A percentile compares a stretch with the other conserved stretches of the same genome.
phyloP scores from a whole-genome alignment of 2,888 invertebrate genomes.

The Nemapogon koenigi region DNA sequence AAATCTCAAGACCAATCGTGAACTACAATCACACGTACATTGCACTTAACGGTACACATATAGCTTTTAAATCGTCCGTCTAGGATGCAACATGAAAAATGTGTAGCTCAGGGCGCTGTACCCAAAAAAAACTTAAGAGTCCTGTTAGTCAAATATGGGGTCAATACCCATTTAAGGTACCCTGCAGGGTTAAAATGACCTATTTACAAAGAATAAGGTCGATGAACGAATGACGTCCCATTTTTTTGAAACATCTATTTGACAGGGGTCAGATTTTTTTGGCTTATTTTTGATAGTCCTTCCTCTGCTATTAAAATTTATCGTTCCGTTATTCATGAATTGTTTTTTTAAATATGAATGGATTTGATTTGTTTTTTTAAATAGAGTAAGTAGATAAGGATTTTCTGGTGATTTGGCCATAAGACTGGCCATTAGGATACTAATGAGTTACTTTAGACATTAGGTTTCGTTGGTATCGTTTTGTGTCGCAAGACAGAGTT shows the following conservation, averaged over 20 bases:
- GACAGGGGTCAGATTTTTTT: not conserved
- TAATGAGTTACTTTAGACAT: too few species aligned
- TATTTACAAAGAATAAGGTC: constrained; percentile 42
- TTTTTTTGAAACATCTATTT: not conserved
- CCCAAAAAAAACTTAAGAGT: constrained; percentile 43
- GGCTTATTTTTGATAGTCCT: not conserved
- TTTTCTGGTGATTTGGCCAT: too few species aligned
- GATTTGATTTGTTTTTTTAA: too few species aligned
- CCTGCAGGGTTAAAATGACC: constrained; percentile 53
- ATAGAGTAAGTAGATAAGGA: too few species aligned
- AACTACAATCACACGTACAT: constrained; percentile 22
- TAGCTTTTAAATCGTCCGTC: constrained; percentile 28
- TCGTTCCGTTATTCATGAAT: too few species aligned
- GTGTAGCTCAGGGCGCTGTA: constrained; percentile 27
- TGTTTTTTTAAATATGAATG: too few species aligned
- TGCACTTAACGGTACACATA: constrained; percentile 48
- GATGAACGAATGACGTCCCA: not conserved
- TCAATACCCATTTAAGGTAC: constrained; percentile 26
- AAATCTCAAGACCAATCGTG: not conserved
- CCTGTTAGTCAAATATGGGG: constrained; percentile 36
- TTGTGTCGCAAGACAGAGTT: too few species aligned
- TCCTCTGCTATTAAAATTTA: too few species aligned
- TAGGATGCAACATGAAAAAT: constrained; percentile 56
- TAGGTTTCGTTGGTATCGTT: too few species aligned
- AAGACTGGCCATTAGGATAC: too few species aligned